Conservation (phyloP, 1,140 invertebrate genomes). For the Anastatus disparis region DNA sequence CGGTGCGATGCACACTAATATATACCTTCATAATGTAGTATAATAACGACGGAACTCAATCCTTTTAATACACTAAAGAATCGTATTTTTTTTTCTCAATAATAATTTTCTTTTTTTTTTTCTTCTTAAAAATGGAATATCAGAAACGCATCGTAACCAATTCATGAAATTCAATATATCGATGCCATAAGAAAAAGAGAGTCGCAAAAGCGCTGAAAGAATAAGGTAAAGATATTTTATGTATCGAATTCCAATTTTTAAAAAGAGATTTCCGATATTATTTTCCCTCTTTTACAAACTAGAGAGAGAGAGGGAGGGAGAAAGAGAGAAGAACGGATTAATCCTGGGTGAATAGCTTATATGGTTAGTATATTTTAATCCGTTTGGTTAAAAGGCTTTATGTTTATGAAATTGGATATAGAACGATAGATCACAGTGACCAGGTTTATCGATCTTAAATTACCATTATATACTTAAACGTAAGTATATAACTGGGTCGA, state of each 20-base stretch:
- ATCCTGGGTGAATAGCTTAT: constrained; percentile 60
- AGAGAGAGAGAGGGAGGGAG: too few species aligned
- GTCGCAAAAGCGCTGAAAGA: constrained; percentile 44
- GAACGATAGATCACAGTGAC: constrained; percentile 54
- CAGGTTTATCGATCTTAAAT: constrained; percentile 65
- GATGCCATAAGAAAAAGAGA: background rate
- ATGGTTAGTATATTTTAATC: constrained; percentile 67
- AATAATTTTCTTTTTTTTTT: too few species aligned
- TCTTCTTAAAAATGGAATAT: constrained; percentile 56
- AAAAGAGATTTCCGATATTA: constrained; percentile 58
- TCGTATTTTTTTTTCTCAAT: background rate
- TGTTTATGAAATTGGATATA: constrained; percentile 59
- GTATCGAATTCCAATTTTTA: constrained; percentile 57
- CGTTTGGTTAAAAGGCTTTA: constrained; percentile 48
- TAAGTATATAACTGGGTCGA: constrained; percentile 26
- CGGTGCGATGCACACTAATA: too few species aligned
- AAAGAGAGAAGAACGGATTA: constrained; percentile 60
- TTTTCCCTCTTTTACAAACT: too few species aligned
- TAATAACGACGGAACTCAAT: constrained; percentile 61
- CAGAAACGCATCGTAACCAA: constrained; percentile 59
- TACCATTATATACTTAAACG: constrained; percentile 48
- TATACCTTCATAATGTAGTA: constrained; percentile 36
- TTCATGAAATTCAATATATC: constrained; percentile 62
- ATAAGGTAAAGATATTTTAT: constrained; percentile 42
- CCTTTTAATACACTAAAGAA: constrained; percentile 58